Percentiles rank a stretch among this genome's conserved stretches.
phyloP scores from a whole-genome alignment of 2,888 invertebrate genomes.

The Dolichomitus sp. region DNA sequence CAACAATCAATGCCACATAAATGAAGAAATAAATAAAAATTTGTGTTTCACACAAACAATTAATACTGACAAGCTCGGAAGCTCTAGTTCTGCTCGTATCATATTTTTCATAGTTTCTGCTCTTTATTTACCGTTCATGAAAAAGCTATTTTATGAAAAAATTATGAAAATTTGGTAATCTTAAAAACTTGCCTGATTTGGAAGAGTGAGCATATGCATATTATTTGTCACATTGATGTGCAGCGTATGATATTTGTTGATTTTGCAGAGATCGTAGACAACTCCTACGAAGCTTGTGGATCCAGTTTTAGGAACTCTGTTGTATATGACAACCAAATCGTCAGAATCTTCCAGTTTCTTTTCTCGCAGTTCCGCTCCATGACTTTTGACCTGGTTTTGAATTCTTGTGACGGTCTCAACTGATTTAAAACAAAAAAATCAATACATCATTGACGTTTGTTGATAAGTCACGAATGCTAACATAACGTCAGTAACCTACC shows the following conservation, averaged over 20 bases:
- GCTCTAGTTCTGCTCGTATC: not conserved
- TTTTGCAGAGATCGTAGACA: constrained; percentile 95
- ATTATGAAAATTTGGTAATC: constrained; percentile 1
- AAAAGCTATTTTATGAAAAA: not conserved
- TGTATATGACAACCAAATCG: constrained; percentile 95
- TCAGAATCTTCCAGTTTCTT: constrained; percentile 83
- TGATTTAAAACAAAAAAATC: constrained; percentile 71
- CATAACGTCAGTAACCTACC: constrained; percentile 78
- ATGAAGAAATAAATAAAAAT: not conserved
- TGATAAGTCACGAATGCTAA: not conserved
- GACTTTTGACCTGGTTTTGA: constrained; percentile 76
- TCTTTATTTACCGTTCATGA: not conserved
- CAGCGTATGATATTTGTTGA: constrained; percentile 93
- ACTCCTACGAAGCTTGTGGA: constrained; percentile 98
- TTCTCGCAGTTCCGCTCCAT: constrained; percentile 64
- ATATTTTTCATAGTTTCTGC: not conserved
- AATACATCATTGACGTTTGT: constrained; percentile 39
- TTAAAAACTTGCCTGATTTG: constrained; percentile 91
- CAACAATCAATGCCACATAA: not conserved
- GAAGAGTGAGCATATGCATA: constrained; percentile 96
- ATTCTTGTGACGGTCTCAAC: constrained; percentile 81
- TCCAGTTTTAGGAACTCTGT: constrained; percentile 98
- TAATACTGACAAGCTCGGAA: not conserved
- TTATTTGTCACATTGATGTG: constrained; percentile 99
- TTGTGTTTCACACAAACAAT: not conserved